A percentile compares a stretch with the other conserved stretches of the same genome.
phyloP scores from a whole-genome alignment of 2,113 vertebrate species.

The Corythornis madagascariensis region DNA sequence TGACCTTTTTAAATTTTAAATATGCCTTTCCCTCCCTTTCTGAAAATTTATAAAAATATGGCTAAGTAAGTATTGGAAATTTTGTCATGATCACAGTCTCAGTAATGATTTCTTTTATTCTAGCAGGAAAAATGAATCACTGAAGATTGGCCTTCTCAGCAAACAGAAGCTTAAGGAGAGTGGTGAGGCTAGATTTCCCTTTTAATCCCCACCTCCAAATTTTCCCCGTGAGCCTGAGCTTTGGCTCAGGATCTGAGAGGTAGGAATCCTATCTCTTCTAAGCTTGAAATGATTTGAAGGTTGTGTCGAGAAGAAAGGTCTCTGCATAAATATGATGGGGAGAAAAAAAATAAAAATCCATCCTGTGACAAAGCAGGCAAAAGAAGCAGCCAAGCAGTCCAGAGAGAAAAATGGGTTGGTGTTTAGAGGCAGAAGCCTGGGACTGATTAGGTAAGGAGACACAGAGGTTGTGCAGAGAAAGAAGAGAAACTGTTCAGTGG shows the following conservation, averaged over 20 bases:
- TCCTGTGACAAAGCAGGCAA: background rate
- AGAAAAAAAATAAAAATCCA: background rate
- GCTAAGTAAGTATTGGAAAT: background rate
- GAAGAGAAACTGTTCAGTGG: background rate
- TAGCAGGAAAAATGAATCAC: background rate
- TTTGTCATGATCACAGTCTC: background rate
- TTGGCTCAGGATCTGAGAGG: slow-evolving; percentile 26
- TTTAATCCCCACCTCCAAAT: slow-evolving; percentile 45
- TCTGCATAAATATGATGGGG: accelerated
- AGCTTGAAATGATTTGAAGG: slow-evolving; percentile 4
- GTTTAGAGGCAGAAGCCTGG: background rate
- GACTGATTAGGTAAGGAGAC: slow-evolving; percentile 25
- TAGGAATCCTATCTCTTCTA: slow-evolving; percentile 35
- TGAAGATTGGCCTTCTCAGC: background rate
- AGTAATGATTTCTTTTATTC: slow-evolving; percentile 16
- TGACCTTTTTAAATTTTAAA: slow-evolving; percentile 36
- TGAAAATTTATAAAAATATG: slow-evolving; percentile 5
- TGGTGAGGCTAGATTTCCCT: background rate
- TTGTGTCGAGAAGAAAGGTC: slow-evolving; percentile 38
- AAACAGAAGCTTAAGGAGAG: slow-evolving; percentile 9
- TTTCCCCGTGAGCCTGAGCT: background rate
- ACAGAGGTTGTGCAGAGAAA: slow-evolving; percentile 21
- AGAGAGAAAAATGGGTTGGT: background rate
- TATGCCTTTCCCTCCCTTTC: background rate
- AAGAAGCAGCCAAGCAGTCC: background rate